These are phyloP conservation scores for Hydraecia micacea DNA, from an alignment of 2,888 invertebrate species.

Conservation along the genomic window DNA sequence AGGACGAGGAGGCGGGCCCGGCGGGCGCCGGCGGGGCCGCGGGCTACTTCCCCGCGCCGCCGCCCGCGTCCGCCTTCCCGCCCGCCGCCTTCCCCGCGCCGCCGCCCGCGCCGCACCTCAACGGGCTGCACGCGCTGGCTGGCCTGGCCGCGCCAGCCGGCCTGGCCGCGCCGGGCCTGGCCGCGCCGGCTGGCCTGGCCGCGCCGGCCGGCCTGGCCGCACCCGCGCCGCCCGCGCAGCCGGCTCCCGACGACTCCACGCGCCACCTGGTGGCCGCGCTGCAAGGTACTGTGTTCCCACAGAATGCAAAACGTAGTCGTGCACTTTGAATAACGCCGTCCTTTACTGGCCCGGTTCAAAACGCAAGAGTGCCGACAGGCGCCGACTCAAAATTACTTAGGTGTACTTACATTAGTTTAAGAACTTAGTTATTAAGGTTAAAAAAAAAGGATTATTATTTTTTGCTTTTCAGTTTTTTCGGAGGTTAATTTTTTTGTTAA, in stretches of 20 bases:
- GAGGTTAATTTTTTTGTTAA: no score
- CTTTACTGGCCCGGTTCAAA: not conserved
- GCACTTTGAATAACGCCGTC: not conserved
- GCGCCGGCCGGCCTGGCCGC: constrained; percentile 57
- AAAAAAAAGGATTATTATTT: no score
- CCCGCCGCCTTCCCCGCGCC: constrained; percentile 69
- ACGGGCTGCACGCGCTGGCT: constrained; percentile 63
- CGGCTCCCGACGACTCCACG: constrained; percentile 67
- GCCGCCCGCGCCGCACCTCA: constrained; percentile 68
- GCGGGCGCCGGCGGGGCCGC: constrained; percentile 65
- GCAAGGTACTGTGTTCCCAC: constrained; percentile 70
- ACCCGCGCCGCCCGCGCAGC: constrained; percentile 66
- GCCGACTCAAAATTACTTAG: no score
- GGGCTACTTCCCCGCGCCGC: constrained; percentile 79
- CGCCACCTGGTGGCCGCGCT: constrained; percentile 65
- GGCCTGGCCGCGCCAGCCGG: not conserved
- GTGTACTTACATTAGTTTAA: no score
- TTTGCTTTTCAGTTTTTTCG: no score
- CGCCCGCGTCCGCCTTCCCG: constrained; percentile 72
- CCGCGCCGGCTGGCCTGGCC: constrained; percentile 68
- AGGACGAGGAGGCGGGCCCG: constrained; percentile 90
- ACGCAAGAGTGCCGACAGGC: not conserved
- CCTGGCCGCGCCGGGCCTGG: constrained; percentile 73
- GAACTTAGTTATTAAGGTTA: no score
- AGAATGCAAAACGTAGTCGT: constrained; percentile 47